These are phyloP conservation scores for Scaptomyza tumidula DNA, from an alignment of 2,888 invertebrate species.

Conservation along the genomic window DNA sequence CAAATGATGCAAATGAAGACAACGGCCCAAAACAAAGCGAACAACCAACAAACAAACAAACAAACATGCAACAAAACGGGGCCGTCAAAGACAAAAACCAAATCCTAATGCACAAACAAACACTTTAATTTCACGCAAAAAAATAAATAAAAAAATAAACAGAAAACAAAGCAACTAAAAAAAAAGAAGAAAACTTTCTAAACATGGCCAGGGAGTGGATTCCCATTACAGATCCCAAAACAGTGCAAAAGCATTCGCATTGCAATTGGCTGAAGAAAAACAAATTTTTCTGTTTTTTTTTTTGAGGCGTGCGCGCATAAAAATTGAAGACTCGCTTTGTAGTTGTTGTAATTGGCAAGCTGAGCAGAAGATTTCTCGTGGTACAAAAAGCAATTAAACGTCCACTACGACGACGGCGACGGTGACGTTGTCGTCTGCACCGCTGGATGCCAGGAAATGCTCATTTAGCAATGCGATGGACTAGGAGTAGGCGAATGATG, in stretches of 20 bases:
- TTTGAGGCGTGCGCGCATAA: slow-evolving; percentile 50
- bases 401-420: slow-evolving; percentile 77
- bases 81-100: slow-evolving; percentile 47
- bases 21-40: slow-evolving; percentile 32
- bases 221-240: slow-evolving; percentile 18
- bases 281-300: slow-evolving; percentile 36
- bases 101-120: slow-evolving; percentile 58
- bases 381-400: slow-evolving; percentile 84
- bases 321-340: slow-evolving; percentile 49
- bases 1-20: slow-evolving; percentile 72
- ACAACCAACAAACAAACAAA: slow-evolving; percentile 26
- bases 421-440: slow-evolving; percentile 76
- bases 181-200: slow-evolving; percentile 60
- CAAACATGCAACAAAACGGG: slow-evolving; percentile 46
- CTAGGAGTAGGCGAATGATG: slow-evolving; percentile 14
- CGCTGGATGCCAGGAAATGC: slow-evolving; percentile 85
- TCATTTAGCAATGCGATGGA: slow-evolving; percentile 80
- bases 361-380: slow-evolving; percentile 68
- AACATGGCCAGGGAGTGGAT: slow-evolving; percentile 44
- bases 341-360: slow-evolving; percentile 50
- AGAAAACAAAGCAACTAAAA: slow-evolving; percentile 37
- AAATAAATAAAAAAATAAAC: slow-evolving; percentile 3
- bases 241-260: slow-evolving; percentile 31
- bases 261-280: slow-evolving; percentile 50
- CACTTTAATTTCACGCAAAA: slow-evolving; percentile 71